phyloP scores from a whole-genome alignment of 2,888 invertebrate genomes.

The Ophraella communa region DNA sequence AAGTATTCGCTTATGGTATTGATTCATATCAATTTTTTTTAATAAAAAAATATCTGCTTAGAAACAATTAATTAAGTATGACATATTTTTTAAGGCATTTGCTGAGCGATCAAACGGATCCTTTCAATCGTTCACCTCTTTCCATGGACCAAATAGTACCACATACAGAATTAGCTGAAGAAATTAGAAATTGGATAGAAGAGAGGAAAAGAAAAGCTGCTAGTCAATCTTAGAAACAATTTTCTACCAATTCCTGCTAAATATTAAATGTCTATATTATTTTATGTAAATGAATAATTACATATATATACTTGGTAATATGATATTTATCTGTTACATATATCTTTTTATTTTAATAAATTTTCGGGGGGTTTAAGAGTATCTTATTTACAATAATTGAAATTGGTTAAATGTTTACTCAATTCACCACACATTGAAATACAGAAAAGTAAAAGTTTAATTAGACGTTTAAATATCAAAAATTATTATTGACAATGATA shows the following conservation, averaged over 20 bases:
- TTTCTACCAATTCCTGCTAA: not conserved
- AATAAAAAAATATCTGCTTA: too few species aligned
- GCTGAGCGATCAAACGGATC: conserved; percentile 92
- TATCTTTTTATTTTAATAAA: not conserved
- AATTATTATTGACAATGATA: too few species aligned
- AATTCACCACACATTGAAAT: too few species aligned
- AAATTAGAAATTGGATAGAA: conserved; percentile 81
- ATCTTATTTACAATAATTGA: not conserved
- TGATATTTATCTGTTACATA: not conserved
- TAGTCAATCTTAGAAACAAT: not conserved
- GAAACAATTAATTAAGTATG: too few species aligned
- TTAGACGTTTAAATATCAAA: too few species aligned
- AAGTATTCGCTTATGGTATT: too few species aligned
- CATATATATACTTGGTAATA: not conserved
- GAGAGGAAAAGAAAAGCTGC: conserved; percentile 58
- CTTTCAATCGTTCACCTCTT: conserved; percentile 91
- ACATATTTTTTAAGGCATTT: conserved; percentile 68
- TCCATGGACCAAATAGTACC: conserved; percentile 92
- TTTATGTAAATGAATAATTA: not conserved
- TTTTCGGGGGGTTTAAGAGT: not conserved
- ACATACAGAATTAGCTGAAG: conserved; percentile 75
- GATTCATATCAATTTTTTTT: too few species aligned
- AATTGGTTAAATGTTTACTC: not conserved
- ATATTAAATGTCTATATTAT: not conserved
- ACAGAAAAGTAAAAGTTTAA: too few species aligned